A percentile compares a stretch with the other conserved stretches of the same genome.
These are phyloP conservation scores for Lagria hirta DNA, from an alignment of 2,888 invertebrate species.

Conservation along the genomic window DNA sequence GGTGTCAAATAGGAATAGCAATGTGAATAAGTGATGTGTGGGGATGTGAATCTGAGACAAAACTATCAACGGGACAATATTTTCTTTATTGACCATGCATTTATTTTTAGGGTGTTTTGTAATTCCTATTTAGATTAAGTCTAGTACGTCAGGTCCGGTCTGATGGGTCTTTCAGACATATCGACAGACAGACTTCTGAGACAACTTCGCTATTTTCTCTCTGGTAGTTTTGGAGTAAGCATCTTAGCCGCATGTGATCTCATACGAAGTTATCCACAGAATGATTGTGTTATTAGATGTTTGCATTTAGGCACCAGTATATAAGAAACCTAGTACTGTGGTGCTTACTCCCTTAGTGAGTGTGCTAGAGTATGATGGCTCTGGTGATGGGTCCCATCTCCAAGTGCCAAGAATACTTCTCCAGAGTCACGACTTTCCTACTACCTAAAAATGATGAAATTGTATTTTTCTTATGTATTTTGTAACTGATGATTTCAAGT, in stretches of 20 bases:
- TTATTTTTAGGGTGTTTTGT: constrained; percentile 27
- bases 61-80: constrained; percentile 51
- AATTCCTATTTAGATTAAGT: constrained; percentile 28
- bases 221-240: constrained; percentile 26
- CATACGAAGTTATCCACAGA: constrained; percentile 17
- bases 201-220: too few species aligned
- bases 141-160: constrained; percentile 20
- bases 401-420: constrained; percentile 26
- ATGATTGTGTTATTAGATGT: constrained; percentile 21
- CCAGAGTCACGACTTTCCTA: constrained; percentile 22
- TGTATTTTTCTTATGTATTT: constrained; percentile 25
- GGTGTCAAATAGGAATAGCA: constrained; percentile 52
- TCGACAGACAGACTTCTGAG: too few species aligned
- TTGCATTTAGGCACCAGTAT: constrained; percentile 20
- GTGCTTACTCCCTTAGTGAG: constrained; percentile 27
- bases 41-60: constrained; percentile 43
- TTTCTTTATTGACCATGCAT: constrained; percentile 28
- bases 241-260: constrained; percentile 14
- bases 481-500: constrained; percentile 25
- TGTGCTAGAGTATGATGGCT: constrained; percentile 27
- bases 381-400: constrained; percentile 26
- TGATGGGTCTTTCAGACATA: constrained; percentile 12
- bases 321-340: constrained; percentile 20
- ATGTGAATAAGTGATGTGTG: constrained; percentile 47
- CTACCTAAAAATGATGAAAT: constrained; percentile 16